These are phyloP conservation scores for Taphrorychus bicolor DNA, from an alignment of 2,888 invertebrate species.

Conservation along the genomic window DNA sequence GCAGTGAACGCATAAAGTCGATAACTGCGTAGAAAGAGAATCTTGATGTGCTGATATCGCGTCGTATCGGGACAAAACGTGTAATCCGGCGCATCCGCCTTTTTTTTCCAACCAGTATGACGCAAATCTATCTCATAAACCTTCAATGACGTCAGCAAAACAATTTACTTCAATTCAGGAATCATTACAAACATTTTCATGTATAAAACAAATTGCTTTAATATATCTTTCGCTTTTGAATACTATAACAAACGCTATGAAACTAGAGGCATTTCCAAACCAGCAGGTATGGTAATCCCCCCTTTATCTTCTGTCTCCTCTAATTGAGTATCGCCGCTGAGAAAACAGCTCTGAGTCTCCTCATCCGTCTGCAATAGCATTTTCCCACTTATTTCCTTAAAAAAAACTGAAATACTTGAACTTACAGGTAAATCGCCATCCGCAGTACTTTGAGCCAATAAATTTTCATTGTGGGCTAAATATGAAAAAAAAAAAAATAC, in stretches of 20 bases:
- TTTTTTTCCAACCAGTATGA: too few species aligned
- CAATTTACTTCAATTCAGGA: too few species aligned
- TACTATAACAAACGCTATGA: constrained; percentile 6
- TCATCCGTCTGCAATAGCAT: constrained; percentile 53
- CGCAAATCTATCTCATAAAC: too few species aligned
- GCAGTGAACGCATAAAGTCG: too few species aligned
- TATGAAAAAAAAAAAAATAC: constrained; percentile 10
- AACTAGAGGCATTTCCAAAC: constrained; percentile 46
- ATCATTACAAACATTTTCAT: too few species aligned
- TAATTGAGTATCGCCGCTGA: constrained; percentile 50
- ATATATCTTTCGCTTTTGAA: too few species aligned
- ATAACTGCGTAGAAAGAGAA: too few species aligned
- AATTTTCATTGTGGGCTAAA: background rate
- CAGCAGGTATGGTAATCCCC: constrained; percentile 66
- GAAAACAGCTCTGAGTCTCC: constrained; percentile 57
- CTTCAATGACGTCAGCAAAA: too few species aligned
- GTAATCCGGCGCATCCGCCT: too few species aligned
- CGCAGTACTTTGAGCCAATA: background rate
- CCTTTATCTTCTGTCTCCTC: constrained; percentile 63
- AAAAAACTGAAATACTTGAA: background rate
- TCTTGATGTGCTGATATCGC: too few species aligned
- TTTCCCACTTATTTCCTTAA: background rate
- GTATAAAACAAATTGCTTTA: too few species aligned
- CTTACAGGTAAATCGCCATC: background rate
- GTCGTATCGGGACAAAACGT: too few species aligned